Evolutionary conservation across 2,888 invertebrate species (phyloP).

Genomic region (Patella pellucida): DNA sequence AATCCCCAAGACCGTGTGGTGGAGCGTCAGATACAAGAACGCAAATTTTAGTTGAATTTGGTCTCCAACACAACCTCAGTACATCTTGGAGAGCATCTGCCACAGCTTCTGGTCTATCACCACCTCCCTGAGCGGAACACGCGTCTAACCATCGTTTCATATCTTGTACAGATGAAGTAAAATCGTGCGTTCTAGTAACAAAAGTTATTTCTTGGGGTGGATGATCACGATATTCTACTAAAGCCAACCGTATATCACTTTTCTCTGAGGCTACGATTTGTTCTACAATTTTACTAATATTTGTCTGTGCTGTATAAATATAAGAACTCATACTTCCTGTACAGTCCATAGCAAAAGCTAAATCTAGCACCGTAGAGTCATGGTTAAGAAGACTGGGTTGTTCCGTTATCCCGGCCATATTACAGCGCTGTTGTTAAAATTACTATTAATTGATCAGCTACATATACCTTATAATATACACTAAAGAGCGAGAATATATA

Average conservation of each 20-base stretch:
- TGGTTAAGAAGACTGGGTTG: constrained; percentile 47
- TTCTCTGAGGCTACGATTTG: constrained; percentile 61
- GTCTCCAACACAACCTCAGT: constrained; percentile 60
- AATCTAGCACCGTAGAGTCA: constrained; percentile 56
- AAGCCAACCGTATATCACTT: constrained; percentile 57
- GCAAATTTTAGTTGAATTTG: constrained; percentile 62
- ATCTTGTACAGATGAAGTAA: constrained; percentile 52
- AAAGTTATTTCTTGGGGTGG: constrained; percentile 61
- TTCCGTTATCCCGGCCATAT: too few relatives aligned
- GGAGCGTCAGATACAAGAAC: constrained; percentile 65
- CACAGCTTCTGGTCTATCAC: constrained; percentile 64
- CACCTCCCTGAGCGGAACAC: constrained; percentile 60
- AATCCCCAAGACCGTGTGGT: constrained; percentile 56
- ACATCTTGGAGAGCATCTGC: constrained; percentile 63
- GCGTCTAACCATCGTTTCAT: constrained; percentile 60
- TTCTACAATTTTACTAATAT: constrained; percentile 58
- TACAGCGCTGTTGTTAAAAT: too few relatives aligned
- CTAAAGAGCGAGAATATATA: too few relatives aligned
- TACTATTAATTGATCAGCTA: too few relatives aligned
- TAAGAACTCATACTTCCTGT: constrained; percentile 63
- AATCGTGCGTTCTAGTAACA: constrained; percentile 62
- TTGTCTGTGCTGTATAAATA: constrained; percentile 53
- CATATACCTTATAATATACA: too few relatives aligned
- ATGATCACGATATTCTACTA: constrained; percentile 67
- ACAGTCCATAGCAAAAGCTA: constrained; percentile 67